A percentile compares a stretch with the other conserved stretches of the same genome.
phyloP scores from a whole-genome alignment of 1,140 invertebrate genomes.

The Pollicipes pollicipes region DNA sequence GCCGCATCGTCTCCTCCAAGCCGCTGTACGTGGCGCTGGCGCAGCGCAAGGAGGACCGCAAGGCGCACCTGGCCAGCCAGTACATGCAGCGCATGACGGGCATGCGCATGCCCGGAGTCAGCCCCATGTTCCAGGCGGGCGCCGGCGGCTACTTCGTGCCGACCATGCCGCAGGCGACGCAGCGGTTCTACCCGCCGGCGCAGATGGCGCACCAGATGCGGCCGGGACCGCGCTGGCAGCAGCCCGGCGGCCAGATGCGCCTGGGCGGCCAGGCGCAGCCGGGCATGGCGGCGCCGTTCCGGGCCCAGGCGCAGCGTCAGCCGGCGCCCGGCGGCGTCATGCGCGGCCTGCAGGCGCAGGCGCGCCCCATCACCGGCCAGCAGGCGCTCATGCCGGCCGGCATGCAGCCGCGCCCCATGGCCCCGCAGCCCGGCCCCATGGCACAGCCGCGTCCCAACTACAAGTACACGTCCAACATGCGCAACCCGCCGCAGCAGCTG shows the following conservation, averaged over 20 bases:
- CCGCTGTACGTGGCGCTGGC: conserved; percentile 96
- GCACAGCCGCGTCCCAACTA: conserved; percentile 29
- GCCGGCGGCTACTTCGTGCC: conserved; percentile 81
- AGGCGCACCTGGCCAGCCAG: conserved; percentile 89
- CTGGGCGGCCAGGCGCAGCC: conserved; percentile 37
- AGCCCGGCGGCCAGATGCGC: conserved; percentile 30
- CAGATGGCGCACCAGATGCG: conserved; percentile 64
- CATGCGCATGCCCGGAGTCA: conserved; percentile 65
- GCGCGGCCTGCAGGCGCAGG: conserved; percentile 13
- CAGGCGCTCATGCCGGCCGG: conserved; percentile 12
- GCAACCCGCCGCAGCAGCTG: conserved; percentile 24
- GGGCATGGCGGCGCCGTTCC: conserved; percentile 14
- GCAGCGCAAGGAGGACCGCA: conserved; percentile 95
- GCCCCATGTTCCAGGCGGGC: conserved; percentile 53
- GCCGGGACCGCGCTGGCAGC: conserved; percentile 70
- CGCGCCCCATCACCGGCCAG: conserved; percentile 18
- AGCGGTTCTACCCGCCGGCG: conserved; percentile 65
- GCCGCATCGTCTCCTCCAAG: conserved; percentile 86
- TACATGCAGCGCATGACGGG: conserved; percentile 94
- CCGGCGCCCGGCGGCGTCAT: conserved; percentile 10
- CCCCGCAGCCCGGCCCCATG: neutral
- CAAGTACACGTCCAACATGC: conserved; percentile 52
- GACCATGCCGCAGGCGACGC: conserved; percentile 60
- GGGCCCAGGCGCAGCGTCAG: conserved; percentile 8
- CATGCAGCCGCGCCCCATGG: conserved; percentile 7